Conservation (phyloP, 2,888 invertebrate genomes). For the Lydus trimaculatus region DNA sequence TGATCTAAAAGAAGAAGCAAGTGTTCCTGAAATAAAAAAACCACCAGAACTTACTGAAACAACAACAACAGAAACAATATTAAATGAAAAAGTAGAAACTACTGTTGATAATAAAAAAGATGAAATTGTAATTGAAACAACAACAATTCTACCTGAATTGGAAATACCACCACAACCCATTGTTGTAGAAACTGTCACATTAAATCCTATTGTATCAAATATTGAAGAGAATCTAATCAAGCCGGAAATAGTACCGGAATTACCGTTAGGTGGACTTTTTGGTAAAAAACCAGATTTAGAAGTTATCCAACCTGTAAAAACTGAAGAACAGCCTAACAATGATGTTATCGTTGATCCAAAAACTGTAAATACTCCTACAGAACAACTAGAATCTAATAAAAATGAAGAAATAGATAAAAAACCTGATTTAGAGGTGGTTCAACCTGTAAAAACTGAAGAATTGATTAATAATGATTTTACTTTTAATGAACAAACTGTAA, state of each 20-base stretch:
- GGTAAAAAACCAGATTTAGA: not conserved
- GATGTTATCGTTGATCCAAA: no score
- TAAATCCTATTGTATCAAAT: constrained; percentile 26
- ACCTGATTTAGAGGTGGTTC: not conserved
- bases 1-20: not conserved
- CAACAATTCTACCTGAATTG: constrained; percentile 20
- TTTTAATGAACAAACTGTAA: constrained; percentile 10
- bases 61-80: not conserved
- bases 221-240: not conserved
- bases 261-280: not conserved
- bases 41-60: not conserved
- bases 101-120: not conserved
- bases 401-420: not conserved
- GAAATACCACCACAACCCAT: constrained; percentile 24
- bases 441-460: not conserved
- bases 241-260: constrained; percentile 1
- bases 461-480: not conserved
- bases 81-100: not conserved
- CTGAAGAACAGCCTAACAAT: not conserved
- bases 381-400: no score
- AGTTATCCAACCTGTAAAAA: not conserved
- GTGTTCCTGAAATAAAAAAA: not conserved
- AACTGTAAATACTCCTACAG: no score
- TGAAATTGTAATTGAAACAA: constrained; percentile 5
- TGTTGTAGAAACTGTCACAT: constrained; percentile 29